Conservation (phyloP, 2,888 invertebrate genomes). For the Leptinotarsa peninsularis region DNA sequence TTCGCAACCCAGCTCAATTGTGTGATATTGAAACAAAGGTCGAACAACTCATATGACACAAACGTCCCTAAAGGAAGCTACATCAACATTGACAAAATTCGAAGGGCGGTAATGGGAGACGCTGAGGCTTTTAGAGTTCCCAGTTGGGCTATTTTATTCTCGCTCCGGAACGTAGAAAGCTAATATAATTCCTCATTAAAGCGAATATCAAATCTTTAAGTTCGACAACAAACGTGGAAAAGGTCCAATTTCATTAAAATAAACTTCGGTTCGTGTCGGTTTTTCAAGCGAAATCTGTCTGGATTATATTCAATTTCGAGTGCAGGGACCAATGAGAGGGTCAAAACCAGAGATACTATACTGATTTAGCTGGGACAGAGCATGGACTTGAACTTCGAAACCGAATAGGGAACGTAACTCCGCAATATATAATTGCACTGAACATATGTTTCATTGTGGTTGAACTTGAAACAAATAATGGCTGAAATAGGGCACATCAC, state of each 20-base stretch:
- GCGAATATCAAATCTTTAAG: slow-evolving; percentile 15
- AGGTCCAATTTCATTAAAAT: slow-evolving; percentile 11
- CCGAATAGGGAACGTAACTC: not conserved
- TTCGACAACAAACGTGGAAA: slow-evolving; percentile 9
- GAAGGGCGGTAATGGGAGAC: not conserved
- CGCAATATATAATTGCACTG: no score
- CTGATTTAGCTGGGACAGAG: not conserved
- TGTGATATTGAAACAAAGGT: not conserved
- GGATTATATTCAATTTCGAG: not conserved
- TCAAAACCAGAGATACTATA: not conserved
- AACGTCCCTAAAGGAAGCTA: not conserved
- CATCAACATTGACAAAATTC: slow-evolving; percentile 11
- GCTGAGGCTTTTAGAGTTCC: slow-evolving; percentile 2
- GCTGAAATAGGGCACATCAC: no score
- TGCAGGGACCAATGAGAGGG: not conserved
- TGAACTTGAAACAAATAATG: no score
- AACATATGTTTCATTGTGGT: no score
- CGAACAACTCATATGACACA: not conserved
- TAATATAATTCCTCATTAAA: slow-evolving; percentile 19
- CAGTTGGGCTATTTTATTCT: slow-evolving; percentile 4
- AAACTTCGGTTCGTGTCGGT: slow-evolving; percentile 6
- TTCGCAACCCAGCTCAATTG: no score
- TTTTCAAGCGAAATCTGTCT: not conserved
- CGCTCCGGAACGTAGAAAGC: slow-evolving; percentile 7
- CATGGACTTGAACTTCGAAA: not conserved